A percentile compares a stretch with the other conserved stretches of the same genome.
These are phyloP conservation scores for Nasonia giraulti DNA, from an alignment of 1,140 invertebrate genomes.

Conservation along the genomic window DNA sequence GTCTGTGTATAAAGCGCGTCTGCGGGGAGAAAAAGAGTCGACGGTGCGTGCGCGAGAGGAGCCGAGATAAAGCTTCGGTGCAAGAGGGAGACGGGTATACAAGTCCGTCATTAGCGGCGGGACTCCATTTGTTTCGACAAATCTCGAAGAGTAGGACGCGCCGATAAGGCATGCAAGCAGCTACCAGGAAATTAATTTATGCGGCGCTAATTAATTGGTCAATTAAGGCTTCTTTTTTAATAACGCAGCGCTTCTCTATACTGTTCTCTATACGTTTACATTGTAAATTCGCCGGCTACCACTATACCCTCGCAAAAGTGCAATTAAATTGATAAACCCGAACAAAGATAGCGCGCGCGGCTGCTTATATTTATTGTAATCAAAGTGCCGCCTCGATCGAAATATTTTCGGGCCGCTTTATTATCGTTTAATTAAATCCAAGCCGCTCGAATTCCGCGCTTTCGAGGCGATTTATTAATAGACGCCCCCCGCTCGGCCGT, in stretches of 20 bases:
- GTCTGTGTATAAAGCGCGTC: neutral
- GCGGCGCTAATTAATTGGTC: slow-evolving; percentile 34
- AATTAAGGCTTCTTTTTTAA: slow-evolving; percentile 9
- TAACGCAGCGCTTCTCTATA: neutral
- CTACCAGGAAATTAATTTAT: slow-evolving; percentile 27
- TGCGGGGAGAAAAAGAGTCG: neutral
- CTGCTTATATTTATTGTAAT: slow-evolving; percentile 6
- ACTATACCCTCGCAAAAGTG: neutral
- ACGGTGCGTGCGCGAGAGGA: neutral
- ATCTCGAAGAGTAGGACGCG: slow-evolving; percentile 14
- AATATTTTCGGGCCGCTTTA: slow-evolving; percentile 14
- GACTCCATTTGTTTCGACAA: slow-evolving; percentile 36
- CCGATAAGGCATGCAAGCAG: neutral
- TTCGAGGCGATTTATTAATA: slow-evolving; percentile 35
- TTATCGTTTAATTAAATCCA: slow-evolving; percentile 41
- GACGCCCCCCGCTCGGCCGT: neutral
- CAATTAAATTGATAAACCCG: slow-evolving; percentile 27
- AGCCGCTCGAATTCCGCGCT: neutral
- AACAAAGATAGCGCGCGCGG: slow-evolving; percentile 27
- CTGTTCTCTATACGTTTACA: no score
- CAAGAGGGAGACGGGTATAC: neutral
- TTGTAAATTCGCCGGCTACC: no score
- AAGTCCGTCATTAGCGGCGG: slow-evolving; percentile 27
- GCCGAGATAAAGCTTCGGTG: neutral
- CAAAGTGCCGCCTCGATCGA: neutral